Percentiles rank a stretch among this genome's conserved stretches.
Conservation (phyloP, 2,113 vertebrate species). For the Psophia crepitans region DNA sequence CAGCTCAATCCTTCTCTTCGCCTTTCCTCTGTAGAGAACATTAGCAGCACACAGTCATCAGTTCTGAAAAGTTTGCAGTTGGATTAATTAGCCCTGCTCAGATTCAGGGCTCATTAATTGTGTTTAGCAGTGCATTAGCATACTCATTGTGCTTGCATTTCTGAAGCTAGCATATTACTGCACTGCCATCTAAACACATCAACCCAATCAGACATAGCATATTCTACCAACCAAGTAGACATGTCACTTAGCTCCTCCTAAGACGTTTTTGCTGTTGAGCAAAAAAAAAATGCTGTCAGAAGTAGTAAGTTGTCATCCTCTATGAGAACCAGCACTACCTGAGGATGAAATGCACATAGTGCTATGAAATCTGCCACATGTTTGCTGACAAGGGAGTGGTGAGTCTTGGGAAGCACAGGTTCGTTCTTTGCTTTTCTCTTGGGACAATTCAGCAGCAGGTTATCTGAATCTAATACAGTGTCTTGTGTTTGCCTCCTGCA, state of each 20-base stretch:
- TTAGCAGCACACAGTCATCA: neutral
- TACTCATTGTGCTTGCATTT: neutral
- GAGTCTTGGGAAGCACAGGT: neutral
- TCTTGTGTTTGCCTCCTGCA: neutral
- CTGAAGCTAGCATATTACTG: neutral
- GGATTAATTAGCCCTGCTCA: neutral
- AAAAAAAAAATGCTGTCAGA: neutral
- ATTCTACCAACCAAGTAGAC: neutral
- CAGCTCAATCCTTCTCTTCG: neutral
- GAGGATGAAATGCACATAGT: neutral
- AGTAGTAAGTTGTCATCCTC: neutral
- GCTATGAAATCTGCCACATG: rapidly evolving
- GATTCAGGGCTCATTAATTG: neutral
- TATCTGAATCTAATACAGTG: neutral
- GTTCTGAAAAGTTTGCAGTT: neutral
- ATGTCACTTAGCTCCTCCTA: neutral
- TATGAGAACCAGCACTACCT: neutral
- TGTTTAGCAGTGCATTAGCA: neutral
- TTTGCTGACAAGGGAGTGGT: neutral
- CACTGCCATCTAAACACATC: neutral
- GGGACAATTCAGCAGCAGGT: neutral
- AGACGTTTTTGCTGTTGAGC: neutral
- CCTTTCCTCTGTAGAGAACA: neutral
- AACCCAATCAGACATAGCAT: rapidly evolving
- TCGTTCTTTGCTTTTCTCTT: neutral